A percentile compares a stretch with the other conserved stretches of the same genome.
These are phyloP conservation scores for Rhinophrynus dorsalis DNA, from an alignment of 2,797 vertebrate species.

Conservation along the genomic window DNA sequence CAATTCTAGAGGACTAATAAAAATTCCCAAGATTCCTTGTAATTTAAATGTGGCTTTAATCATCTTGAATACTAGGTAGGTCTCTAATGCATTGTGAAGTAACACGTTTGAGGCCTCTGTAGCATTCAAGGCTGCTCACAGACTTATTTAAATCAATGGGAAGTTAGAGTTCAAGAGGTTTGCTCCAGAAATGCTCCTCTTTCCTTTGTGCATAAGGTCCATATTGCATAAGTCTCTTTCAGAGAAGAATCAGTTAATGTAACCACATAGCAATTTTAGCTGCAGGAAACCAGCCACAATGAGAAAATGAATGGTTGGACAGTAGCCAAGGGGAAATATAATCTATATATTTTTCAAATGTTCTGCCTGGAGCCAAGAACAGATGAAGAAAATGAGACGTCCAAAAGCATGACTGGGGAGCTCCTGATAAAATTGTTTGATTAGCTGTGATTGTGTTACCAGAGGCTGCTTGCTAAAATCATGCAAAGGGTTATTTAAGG, in stretches of 20 bases:
- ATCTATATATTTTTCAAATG: conserved; percentile 45
- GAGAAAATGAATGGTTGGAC: conserved; percentile 34
- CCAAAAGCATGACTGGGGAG: conserved; percentile 9
- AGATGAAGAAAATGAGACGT: conserved; percentile 25
- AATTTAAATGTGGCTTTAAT: too few relatives aligned
- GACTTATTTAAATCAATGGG: too few relatives aligned
- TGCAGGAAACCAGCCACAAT: conserved; percentile 14
- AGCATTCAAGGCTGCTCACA: too few relatives aligned
- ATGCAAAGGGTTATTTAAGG: conserved; percentile 40
- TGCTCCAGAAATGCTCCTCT: too few relatives aligned
- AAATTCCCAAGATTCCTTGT: too few relatives aligned
- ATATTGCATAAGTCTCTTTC: neutral
- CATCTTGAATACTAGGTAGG: too few relatives aligned
- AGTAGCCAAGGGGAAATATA: conserved; percentile 29
- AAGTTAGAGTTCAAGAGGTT: too few relatives aligned
- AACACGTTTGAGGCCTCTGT: too few relatives aligned
- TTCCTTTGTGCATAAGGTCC: too few relatives aligned
- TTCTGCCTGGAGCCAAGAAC: conserved; percentile 34
- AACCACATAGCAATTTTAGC: conserved; percentile 2
- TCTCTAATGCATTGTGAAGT: too few relatives aligned
- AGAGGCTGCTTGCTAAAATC: conserved; percentile 32
- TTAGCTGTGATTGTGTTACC: conserved; percentile 44
- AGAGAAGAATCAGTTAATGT: conserved; percentile 7
- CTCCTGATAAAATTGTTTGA: conserved; percentile 40
- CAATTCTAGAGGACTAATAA: too few relatives aligned